phyloP scores from a whole-genome alignment of 2,888 invertebrate genomes.

The Xanthia icteritia region DNA sequence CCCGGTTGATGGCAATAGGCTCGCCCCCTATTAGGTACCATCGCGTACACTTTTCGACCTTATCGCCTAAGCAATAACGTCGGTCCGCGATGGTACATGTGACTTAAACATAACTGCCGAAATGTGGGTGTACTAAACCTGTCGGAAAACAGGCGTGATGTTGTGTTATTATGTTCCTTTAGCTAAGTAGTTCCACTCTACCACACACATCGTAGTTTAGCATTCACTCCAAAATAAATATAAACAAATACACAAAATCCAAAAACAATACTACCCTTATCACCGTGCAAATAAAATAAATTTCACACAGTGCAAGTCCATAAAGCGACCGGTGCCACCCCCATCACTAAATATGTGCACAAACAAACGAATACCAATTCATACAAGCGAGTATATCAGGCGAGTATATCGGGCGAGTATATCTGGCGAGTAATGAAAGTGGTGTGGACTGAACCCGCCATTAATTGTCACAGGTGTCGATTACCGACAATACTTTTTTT shows the following conservation, averaged over 20 bases:
- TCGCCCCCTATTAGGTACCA: no score
- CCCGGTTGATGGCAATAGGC: no score
- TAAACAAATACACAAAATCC: conserved; percentile 32
- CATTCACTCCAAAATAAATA: conserved; percentile 17
- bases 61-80: no score
- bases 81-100: no score
- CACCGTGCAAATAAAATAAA: conserved; percentile 54
- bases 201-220: neutral
- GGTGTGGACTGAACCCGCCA: conserved; percentile 71
- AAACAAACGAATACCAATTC: conserved; percentile 66
- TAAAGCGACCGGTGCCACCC: conserved; percentile 44
- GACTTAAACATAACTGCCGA: no score
- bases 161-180: no score
- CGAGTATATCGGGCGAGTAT: conserved; percentile 63
- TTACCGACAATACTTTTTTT: conserved; percentile 75
- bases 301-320: conserved; percentile 42
- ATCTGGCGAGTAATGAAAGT: conserved; percentile 76
- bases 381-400: conserved; percentile 52
- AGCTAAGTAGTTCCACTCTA: no score
- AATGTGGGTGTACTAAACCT: no score
- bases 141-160: no score
- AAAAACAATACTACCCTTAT: conserved; percentile 49
- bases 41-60: no score
- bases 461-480: conserved; percentile 86
- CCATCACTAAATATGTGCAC: conserved; percentile 61